Evolutionary conservation across 2,113 vertebrate species (phyloP).

Genomic region (Cariama cristata): DNA sequence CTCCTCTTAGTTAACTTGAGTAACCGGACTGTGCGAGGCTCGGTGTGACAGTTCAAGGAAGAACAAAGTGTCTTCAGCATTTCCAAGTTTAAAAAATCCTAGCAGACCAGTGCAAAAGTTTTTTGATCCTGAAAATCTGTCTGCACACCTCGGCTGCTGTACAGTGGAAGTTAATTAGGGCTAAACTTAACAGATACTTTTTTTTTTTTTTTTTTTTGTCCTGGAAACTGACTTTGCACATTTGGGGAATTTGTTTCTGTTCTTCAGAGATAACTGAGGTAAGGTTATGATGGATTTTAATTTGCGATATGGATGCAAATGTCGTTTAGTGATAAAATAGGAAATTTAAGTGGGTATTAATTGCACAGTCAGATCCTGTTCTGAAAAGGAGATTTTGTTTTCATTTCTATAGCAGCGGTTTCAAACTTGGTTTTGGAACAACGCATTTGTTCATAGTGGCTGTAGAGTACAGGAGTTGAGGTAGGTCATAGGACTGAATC

Average conservation of each 20-base stretch:
- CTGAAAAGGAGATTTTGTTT: background rate
- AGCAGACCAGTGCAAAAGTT: background rate
- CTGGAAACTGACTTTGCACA: constrained; percentile 20
- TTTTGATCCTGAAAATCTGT: background rate
- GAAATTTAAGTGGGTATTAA: background rate
- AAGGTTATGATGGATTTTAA: constrained; percentile 62
- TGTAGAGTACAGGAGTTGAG: background rate
- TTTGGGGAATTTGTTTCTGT: constrained; percentile 49
- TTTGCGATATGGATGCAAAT: background rate
- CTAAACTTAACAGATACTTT: background rate
- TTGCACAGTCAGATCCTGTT: background rate
- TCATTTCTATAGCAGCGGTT: background rate
- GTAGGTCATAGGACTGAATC: background rate
- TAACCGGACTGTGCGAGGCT: constrained; percentile 25
- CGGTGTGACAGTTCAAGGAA: constrained; percentile 43
- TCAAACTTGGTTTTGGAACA: background rate
- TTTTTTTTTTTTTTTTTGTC: background rate
- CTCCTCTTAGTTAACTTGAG: constrained; percentile 77
- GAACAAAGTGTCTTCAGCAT: constrained; percentile 69
- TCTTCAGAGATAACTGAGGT: constrained; percentile 71
- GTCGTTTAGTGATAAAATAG: background rate
- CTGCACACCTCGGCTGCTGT: constrained; percentile 3
- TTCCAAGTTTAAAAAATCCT: constrained; percentile 51
- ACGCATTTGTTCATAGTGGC: background rate
- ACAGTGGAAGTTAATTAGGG: constrained; percentile 52